Conservation (phyloP, 2,888 invertebrate genomes). For the Acrocyrtus sp. region DNA sequence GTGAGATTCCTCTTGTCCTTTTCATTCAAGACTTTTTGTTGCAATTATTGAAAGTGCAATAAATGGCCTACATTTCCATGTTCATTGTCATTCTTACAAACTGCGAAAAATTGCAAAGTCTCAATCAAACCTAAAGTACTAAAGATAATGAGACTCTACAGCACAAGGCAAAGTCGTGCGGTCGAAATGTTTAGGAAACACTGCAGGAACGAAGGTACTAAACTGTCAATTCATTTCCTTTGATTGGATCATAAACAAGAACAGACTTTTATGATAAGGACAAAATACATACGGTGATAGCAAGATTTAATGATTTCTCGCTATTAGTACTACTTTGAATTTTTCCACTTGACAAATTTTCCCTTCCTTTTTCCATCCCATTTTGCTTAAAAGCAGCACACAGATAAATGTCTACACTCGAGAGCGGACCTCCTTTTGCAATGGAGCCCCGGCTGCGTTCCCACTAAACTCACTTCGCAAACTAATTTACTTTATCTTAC, state of each 20-base stretch:
- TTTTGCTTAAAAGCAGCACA: neutral
- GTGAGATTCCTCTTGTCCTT: neutral
- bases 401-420: neutral
- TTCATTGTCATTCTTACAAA: slow-evolving; percentile 4
- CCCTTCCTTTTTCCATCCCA: neutral
- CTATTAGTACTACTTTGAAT: neutral
- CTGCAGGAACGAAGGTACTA: no score
- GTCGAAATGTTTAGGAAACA: neutral
- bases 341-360: slow-evolving; percentile 16
- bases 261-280: no score
- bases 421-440: no score
- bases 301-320: neutral
- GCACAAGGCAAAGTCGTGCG: neutral
- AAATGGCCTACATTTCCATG: slow-evolving; percentile 5
- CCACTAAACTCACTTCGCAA: no score
- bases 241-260: slow-evolving; percentile 17
- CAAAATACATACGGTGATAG: neutral
- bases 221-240: slow-evolving; percentile 38
- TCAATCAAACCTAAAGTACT: no score
- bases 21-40: neutral
- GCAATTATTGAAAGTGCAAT: slow-evolving; percentile 1
- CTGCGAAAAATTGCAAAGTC: no score
- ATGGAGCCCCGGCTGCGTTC: no score
- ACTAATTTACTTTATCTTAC: no score
- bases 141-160: no score